phyloP scores from a whole-genome alignment of 1,140 invertebrate species.

The Drosophila persimilis region DNA sequence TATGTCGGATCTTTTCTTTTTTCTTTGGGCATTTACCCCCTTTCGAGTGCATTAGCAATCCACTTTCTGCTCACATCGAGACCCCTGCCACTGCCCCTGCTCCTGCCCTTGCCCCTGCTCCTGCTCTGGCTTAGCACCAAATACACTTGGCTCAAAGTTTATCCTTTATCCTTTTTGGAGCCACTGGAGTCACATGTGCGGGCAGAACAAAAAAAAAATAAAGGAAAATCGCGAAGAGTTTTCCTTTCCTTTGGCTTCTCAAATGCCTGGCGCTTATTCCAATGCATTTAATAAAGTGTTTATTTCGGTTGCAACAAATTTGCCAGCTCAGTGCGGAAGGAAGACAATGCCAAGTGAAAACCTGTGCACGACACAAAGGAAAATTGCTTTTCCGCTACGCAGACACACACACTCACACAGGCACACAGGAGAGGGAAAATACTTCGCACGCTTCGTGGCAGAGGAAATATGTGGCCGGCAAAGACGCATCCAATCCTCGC shows the following conservation, averaged over 20 bases:
- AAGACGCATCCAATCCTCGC: constrained; percentile 39
- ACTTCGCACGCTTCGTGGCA: constrained; percentile 71
- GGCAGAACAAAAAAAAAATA: background rate
- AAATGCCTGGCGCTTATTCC: constrained; percentile 57
- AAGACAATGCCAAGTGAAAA: constrained; percentile 71
- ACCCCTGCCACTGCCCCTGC: constrained; percentile 25
- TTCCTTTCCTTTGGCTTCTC: constrained; percentile 6
- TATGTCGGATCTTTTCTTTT: constrained; percentile 14
- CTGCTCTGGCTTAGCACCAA: constrained; percentile 67
- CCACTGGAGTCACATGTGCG: constrained; percentile 35
- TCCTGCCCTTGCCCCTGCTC: background rate
- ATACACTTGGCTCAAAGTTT: constrained; percentile 64
- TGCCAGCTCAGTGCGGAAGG: constrained; percentile 71
- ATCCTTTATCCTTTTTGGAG: constrained; percentile 23
- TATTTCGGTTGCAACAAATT: constrained; percentile 80
- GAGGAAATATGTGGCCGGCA: constrained; percentile 69
- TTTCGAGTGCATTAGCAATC: constrained; percentile 35
- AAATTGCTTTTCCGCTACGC: constrained; percentile 79
- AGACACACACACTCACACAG: constrained; percentile 37
- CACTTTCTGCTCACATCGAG: constrained; percentile 33
- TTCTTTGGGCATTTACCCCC: background rate
- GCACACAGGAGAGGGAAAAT: constrained; percentile 43
- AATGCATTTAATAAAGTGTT: constrained; percentile 82
- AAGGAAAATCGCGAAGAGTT: constrained; percentile 1
- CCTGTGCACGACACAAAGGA: constrained; percentile 79